Percentiles rank a stretch among this genome's conserved stretches.
These are phyloP conservation scores for Mamestra configurata DNA, from an alignment of 1,140 invertebrate species.

Conservation along the genomic window DNA sequence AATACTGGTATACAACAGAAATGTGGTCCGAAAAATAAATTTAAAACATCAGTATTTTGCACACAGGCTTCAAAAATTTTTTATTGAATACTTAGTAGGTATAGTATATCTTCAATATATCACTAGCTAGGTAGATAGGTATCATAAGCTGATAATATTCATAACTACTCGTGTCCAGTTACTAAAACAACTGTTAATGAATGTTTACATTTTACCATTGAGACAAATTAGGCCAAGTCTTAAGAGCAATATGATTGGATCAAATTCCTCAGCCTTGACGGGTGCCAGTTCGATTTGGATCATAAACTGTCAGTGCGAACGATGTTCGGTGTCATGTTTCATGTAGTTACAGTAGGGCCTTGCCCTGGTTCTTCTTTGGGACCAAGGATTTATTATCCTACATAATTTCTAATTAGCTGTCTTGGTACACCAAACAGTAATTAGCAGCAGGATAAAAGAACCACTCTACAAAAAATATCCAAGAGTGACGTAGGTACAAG, in stretches of 20 bases:
- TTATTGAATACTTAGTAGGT: too few relatives aligned
- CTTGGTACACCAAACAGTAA: too few relatives aligned
- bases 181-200: not conserved
- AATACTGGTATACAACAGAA: too few relatives aligned
- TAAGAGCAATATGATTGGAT: conserved; percentile 10
- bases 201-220: conserved; percentile 24
- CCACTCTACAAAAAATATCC: too few relatives aligned
- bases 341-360: not conserved
- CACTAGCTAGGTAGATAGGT: too few relatives aligned
- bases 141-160: not conserved
- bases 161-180: not conserved
- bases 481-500: too few relatives aligned
- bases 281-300: conserved; percentile 47
- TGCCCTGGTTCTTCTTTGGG: not conserved
- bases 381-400: not conserved
- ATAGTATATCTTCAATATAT: too few relatives aligned
- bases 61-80: too few relatives aligned
- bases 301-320: conserved; percentile 49
- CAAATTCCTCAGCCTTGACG: conserved; percentile 52
- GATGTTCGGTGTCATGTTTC: conserved; percentile 52
- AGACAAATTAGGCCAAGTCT: conserved; percentile 30
- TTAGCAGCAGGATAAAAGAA: too few relatives aligned
- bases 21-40: too few relatives aligned
- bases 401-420: too few relatives aligned
- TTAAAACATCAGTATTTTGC: too few relatives aligned